Percentiles rank a stretch among this genome's conserved stretches.
phyloP scores from a whole-genome alignment of 1,140 invertebrate genomes.

The Pristionchus pacificus region DNA sequence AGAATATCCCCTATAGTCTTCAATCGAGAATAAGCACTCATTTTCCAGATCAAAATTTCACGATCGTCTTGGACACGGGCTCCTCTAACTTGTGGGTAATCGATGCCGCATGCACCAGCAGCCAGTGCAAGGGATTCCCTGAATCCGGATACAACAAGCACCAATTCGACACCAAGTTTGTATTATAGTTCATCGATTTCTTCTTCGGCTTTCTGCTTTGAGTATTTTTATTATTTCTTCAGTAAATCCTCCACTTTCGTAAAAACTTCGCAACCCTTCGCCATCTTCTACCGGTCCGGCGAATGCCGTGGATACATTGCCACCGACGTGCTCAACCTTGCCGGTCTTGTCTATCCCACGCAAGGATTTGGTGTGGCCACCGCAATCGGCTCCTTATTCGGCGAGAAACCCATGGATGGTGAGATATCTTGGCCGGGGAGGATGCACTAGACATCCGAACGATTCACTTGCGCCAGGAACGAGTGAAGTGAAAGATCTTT shows the following conservation, averaged over 20 bases:
- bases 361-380: constrained; percentile 26
- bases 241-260: neutral
- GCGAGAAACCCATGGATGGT: constrained; percentile 25
- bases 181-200: neutral
- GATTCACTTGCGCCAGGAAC: neutral
- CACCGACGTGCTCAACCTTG: constrained; percentile 15
- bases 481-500: neutral
- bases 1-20: neutral
- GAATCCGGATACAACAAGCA: neutral
- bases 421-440: neutral
- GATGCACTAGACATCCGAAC: neutral
- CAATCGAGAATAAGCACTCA: neutral
- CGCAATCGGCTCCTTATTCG: constrained; percentile 24
- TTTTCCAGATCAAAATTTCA: constrained; percentile 19
- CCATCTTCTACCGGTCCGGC: constrained; percentile 33
- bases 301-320: constrained; percentile 21
- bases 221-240: neutral
- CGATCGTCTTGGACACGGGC: constrained; percentile 25
- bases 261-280: neutral
- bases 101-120: constrained; percentile 9
- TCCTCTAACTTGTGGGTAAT: constrained; percentile 24
- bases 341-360: constrained; percentile 3
- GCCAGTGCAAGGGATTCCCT: neutral
- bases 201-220: neutral
- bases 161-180: neutral